phyloP scores from a whole-genome alignment of 2,797 vertebrate genomes.

The Hybognathus amarus region DNA sequence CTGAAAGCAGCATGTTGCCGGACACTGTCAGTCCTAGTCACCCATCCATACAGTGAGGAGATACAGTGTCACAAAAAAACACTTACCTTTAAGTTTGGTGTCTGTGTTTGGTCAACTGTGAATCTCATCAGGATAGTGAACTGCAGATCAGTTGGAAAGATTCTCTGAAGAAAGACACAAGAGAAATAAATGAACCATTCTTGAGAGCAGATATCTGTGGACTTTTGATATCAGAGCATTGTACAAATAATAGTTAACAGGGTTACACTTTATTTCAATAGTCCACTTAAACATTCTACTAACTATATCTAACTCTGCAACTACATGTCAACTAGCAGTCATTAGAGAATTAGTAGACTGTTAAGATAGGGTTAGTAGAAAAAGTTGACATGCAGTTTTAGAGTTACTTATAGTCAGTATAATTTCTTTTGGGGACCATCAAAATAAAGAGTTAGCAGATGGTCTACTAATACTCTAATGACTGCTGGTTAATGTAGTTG shows the following conservation, averaged over 20 bases:
- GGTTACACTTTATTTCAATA: not conserved
- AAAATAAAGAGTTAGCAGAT: no score
- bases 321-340: not conserved
- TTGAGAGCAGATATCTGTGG: not conserved
- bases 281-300: not conserved
- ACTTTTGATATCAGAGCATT: not conserved
- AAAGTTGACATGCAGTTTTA: no score
- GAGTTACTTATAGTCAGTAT: no score
- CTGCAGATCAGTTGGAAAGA: conserved; percentile 96
- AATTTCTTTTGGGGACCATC: no score
- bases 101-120: conserved; percentile 98
- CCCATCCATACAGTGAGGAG: conserved; percentile 11
- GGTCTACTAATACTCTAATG: no score
- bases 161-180: conserved; percentile 80
- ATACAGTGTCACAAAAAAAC: not conserved
- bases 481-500: not conserved
- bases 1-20: conserved; percentile 21
- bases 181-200: not conserved
- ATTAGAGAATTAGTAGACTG: not conserved
- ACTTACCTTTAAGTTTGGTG: conserved; percentile 94
- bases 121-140: conserved; percentile 99
- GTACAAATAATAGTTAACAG: not conserved
- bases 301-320: not conserved
- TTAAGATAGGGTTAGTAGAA: not conserved
- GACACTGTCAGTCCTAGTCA: not conserved